A percentile compares a stretch with the other conserved stretches of the same genome.
phyloP scores from a whole-genome alignment of 2,797 vertebrate genomes.

The Poeciliopsis turneri region DNA sequence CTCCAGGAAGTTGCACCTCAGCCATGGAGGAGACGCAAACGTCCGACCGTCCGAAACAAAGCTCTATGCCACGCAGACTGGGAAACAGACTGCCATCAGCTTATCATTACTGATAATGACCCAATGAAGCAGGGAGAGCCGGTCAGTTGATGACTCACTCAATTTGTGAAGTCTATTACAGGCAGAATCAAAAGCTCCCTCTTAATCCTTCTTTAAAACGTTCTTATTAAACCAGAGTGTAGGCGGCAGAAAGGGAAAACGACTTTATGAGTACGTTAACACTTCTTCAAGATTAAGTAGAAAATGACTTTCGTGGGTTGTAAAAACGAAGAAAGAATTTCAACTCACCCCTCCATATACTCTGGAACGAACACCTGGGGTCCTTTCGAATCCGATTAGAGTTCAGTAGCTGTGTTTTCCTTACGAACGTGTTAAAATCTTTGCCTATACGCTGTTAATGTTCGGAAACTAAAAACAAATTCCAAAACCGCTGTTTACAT shows the following conservation, averaged over 20 bases:
- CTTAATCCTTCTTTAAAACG: background rate
- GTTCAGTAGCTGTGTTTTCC: background rate
- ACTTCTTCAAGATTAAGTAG: background rate
- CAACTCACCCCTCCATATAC: background rate
- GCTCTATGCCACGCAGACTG: background rate
- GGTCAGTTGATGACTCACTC: constrained; percentile 45
- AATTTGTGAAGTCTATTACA: background rate
- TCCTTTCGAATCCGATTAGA: constrained; percentile 9
- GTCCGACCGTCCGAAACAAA: background rate
- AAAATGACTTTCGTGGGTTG: background rate
- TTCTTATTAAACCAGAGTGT: background rate
- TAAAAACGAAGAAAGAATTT: background rate
- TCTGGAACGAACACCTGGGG: background rate
- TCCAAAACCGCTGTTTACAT: too few relatives aligned
- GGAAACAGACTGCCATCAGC: constrained; percentile 8
- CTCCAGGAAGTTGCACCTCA: background rate
- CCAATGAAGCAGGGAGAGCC: constrained; percentile 24
- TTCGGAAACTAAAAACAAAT: too few relatives aligned
- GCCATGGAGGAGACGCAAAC: background rate
- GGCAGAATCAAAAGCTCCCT: background rate
- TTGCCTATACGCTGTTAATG: too few relatives aligned
- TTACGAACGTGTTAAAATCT: too few relatives aligned
- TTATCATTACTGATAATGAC: constrained; percentile 30
- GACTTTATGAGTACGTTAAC: background rate
- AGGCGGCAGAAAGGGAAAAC: background rate